Evolutionary conservation across 2,113 vertebrate species (phyloP).

Genomic region (Aepyceros melampus): DNA sequence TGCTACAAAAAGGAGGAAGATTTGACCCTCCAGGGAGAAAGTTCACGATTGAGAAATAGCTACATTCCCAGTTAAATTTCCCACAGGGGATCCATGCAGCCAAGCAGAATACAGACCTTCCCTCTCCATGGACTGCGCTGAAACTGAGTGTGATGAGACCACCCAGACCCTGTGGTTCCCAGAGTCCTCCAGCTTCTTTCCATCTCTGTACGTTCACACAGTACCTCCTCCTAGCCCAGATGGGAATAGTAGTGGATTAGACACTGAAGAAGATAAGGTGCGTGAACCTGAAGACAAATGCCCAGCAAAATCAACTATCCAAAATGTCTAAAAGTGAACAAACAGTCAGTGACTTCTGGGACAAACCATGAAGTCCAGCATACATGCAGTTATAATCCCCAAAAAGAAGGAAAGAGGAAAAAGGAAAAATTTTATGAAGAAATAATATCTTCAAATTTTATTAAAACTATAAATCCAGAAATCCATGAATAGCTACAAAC

Average conservation of each 20-base stretch:
- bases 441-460: neutral
- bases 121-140: neutral
- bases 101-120: neutral
- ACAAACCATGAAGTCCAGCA: neutral
- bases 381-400: neutral
- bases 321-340: neutral
- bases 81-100: neutral
- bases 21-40: neutral
- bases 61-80: neutral
- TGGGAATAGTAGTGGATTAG: neutral
- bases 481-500: neutral
- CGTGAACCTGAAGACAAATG: neutral
- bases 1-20: neutral
- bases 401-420: too few relatives aligned
- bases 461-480: neutral
- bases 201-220: neutral
- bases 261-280: neutral
- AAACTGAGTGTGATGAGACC: too few relatives aligned
- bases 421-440: neutral
- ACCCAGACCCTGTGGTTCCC: neutral
- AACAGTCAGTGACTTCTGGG: neutral
- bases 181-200: rapidly evolving
- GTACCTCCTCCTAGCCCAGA: neutral
- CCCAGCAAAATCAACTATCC: neutral
- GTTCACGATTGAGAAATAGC: neutral